phyloP scores from a whole-genome alignment of 2,113 vertebrate genomes.

The Parus major region DNA sequence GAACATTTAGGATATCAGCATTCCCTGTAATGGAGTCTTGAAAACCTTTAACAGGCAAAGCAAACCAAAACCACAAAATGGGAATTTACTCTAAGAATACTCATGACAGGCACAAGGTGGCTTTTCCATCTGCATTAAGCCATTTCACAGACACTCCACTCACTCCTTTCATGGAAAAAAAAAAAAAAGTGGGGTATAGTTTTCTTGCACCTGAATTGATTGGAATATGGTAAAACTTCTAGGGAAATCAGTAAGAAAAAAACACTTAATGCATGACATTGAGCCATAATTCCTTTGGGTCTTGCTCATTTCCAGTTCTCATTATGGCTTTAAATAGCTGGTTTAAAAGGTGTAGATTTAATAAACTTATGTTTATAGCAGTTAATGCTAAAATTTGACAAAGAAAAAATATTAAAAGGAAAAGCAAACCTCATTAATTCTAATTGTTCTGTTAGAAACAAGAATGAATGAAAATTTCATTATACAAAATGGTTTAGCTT shows the following conservation, averaged over 20 bases:
- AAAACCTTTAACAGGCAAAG: background rate
- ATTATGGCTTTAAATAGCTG: background rate
- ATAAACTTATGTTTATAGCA: background rate
- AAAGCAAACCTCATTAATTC: background rate
- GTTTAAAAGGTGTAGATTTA: background rate
- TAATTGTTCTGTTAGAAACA: background rate
- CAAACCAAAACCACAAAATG: background rate
- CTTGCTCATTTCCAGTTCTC: background rate
- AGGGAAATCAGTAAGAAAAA: background rate
- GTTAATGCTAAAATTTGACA: background rate
- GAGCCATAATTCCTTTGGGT: background rate
- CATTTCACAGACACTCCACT: background rate
- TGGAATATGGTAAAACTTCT: background rate
- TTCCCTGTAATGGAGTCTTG: background rate
- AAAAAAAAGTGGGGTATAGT: background rate
- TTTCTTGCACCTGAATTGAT: background rate
- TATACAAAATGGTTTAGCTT: background rate
- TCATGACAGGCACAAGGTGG: background rate
- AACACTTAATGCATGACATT: background rate
- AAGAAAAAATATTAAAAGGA: background rate
- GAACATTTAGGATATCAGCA: background rate
- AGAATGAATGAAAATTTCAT: background rate
- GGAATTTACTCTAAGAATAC: background rate
- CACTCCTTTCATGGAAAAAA: background rate
- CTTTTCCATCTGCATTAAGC: background rate